Evolutionary conservation across 1,140 invertebrate genomes (phyloP), one percentile per base, ranked within the genome.

Genomic region (Pachypeltis micranthus): DNA sequence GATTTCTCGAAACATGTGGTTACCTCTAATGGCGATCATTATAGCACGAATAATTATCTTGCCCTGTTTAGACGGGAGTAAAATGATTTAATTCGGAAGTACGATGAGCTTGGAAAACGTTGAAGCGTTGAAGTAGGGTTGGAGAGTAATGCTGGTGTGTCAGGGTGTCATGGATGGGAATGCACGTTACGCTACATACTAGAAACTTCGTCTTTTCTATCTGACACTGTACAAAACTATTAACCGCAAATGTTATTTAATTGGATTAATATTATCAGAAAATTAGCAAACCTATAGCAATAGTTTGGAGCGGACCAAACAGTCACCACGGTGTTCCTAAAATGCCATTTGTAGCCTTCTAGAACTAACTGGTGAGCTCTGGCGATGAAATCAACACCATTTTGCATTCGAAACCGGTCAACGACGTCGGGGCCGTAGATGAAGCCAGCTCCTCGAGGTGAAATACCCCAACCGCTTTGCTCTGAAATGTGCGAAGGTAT

Each of bases 341-440:
- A 99, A 78, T 99, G 96, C 95, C 96, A 99, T 75, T 99, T 99
- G 74, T 96, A 99, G 12, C 97, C 97, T 77, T 99, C 97, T 96
- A 99, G 98, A 39, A 99, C 94, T 51, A 99, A 80, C 73, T 99
- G 97, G 81, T 99, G 97, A 0, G 97, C 96, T 63, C 97, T 81
- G 74, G 93, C 97, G 69, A 99, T 99, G 87, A 99, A 91, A 69
- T 98, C 93, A 65, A 99, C 92, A 71, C 94, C 88, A 75, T 99
- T 99, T 27, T 93, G 86, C 3, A 87, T 81, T 73, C 96, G 96
- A 74, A 98, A 98, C 75, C 95, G 91, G 10, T 88, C 83, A 0
- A 97, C 94, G 3, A 98, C 95, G 74, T 99, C 96, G 3, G 91
- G 91, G 1, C 97, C 97, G 76, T 99, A 99, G 27, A 99, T 78